These are phyloP conservation scores for Brevipalpus yothersi DNA, from an alignment of 1,140 invertebrate genomes.

Conservation along the genomic window DNA sequence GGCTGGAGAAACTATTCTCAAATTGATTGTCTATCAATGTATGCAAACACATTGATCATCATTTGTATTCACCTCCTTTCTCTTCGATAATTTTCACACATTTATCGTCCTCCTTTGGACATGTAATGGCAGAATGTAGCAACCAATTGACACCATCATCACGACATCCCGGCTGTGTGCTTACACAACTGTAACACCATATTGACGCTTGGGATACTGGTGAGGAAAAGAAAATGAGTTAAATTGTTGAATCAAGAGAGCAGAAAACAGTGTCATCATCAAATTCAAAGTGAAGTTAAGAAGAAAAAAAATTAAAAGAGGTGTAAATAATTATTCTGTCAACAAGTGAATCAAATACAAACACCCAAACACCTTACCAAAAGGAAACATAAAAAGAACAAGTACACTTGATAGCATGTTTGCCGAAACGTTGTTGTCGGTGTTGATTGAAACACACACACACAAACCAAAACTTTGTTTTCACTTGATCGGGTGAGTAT, in stretches of 20 bases:
- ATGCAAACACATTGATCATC: not conserved
- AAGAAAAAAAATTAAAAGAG: no score
- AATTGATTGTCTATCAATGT: not conserved
- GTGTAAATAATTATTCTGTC: no score
- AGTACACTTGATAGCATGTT: no score
- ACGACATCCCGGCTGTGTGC: slow-evolving; percentile 62
- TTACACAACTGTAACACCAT: slow-evolving; percentile 68
- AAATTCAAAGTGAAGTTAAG: not conserved
- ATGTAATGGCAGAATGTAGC: slow-evolving; percentile 42
- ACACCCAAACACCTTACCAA: no score
- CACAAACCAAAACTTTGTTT: no score
- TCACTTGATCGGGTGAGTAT: no score
- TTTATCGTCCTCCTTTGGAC: slow-evolving; percentile 54
- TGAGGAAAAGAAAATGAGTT: not conserved
- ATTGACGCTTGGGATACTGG: slow-evolving; percentile 15
- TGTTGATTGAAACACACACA: no score
- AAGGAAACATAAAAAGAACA: no score
- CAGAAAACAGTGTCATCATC: no score
- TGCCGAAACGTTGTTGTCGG: no score
- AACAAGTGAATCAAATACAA: no score
- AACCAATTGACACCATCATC: slow-evolving; percentile 53
- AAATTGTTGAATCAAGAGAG: not conserved
- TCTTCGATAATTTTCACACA: slow-evolving; percentile 71
- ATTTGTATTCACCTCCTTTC: slow-evolving; percentile 36
- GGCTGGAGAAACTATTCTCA: not conserved